Base-by-base conservation (phyloP, 2,888 invertebrate genomes). In the Epinotia demarniana region DNA sequence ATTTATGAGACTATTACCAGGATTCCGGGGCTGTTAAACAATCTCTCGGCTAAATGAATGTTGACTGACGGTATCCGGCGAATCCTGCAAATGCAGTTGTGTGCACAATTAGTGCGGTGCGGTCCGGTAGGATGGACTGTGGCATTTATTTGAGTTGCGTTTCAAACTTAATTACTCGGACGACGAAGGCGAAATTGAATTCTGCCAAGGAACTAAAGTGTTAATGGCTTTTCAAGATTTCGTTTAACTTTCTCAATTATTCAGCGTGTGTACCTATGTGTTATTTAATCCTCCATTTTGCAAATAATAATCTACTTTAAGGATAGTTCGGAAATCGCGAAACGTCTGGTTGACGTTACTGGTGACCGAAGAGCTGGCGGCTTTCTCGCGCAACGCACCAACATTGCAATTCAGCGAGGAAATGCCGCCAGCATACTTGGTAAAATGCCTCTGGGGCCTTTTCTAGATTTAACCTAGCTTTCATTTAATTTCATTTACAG, bases 81-180 rank as follows among this genome's bases (percentile, higher is more conserved):
- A 58, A 72, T 57, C 57, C 72, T 57, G 46, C 27, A 27, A 63
- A 58, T 46, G 64, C 72, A 64, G 33, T 53, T 69, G 46, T 60
- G 58, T 60, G 66, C 66, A 73, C 67, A 66, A 67, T 60, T 67
- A 66, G 69, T 69, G 58, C 46, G 13, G 58, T 60, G 58, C 58
- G 58, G 69, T 69, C 69, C 69, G 69, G 33, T 27, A 69, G 69
- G 43, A 60, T 58, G 58, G 69, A 69, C 69, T 58, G 58, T 46
- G 43, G 69, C 46, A 69, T 58, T 68, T 69, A 69, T 69, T 69
- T 69, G 69, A 69, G 58, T 69, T 69, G 58, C 69, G 58, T 60
- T 69, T 60, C 58, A 69, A 69, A 69, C 69, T 69, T 69, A 69
- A 69, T 69, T 69, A 69, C 69, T 69, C n/a, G 23, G 23, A 27